Evolutionary conservation across 2,113 vertebrate genomes (phyloP).

Genomic region (Psilopogon haemacephalus): DNA sequence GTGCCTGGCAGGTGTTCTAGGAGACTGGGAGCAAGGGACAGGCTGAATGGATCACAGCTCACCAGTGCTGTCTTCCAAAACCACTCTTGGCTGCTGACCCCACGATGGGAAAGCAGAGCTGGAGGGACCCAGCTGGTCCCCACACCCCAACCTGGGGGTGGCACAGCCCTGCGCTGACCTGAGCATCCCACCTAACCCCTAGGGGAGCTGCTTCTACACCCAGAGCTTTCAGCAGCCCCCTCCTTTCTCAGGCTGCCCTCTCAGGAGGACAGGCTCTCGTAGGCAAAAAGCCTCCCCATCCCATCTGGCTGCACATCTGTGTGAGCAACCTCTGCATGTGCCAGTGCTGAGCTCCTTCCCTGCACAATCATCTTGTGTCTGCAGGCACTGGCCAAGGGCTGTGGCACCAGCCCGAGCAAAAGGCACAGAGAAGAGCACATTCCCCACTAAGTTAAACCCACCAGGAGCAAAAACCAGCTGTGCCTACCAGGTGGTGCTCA

Average conservation of each 20-base stretch:
- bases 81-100: background rate
- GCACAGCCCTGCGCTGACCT: background rate
- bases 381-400: background rate
- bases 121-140: background rate
- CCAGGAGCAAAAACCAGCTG: background rate
- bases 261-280: background rate
- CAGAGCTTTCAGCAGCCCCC: background rate
- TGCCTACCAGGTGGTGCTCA: background rate
- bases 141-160: background rate
- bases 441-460: fast-evolving
- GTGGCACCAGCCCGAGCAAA: fast-evolving
- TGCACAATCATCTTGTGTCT: fast-evolving
- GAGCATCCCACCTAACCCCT: background rate
- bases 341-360: background rate
- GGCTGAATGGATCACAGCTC: background rate
- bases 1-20: too few relatives aligned
- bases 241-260: background rate
- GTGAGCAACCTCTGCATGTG: background rate
- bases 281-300: background rate
- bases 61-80: background rate
- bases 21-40: background rate
- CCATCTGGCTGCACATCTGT: background rate
- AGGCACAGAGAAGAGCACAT: background rate
- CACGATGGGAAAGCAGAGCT: background rate
- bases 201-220: background rate